phyloP scores from a whole-genome alignment of 2,888 invertebrate genomes.

The Boloria euphrosyne region DNA sequence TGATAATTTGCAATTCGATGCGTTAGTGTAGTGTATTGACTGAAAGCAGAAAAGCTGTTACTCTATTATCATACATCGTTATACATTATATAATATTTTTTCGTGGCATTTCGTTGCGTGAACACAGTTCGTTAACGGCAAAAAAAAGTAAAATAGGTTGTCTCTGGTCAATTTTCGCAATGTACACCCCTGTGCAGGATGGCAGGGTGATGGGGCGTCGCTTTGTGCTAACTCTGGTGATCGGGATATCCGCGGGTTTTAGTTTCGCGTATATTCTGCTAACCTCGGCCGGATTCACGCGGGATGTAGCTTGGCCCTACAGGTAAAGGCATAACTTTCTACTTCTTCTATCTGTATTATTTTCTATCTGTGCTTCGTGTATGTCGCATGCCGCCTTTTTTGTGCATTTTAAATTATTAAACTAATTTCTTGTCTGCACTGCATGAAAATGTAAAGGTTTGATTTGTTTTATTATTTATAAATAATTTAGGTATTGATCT shows the following conservation, averaged over 20 bases:
- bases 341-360: conserved; percentile 30
- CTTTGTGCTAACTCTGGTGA: conserved; percentile 86
- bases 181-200: conserved; percentile 62
- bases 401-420: conserved; percentile 25
- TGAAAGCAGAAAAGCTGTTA: neutral
- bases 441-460: conserved; percentile 8
- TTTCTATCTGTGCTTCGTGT: conserved; percentile 34
- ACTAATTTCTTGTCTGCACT: neutral
- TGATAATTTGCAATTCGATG: conserved; percentile 38
- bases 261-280: conserved; percentile 88
- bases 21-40: conserved; percentile 43
- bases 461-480: neutral
- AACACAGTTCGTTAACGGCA: conserved; percentile 42
- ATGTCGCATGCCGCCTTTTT: conserved; percentile 29
- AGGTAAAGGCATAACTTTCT: conserved; percentile 69
- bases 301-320: conserved; percentile 73
- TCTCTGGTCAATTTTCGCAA: conserved; percentile 36
- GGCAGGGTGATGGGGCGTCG: conserved; percentile 84
- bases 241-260: conserved; percentile 89
- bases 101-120: conserved; percentile 41
- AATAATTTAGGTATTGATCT: too few relatives aligned
- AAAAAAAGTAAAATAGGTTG: conserved; percentile 25
- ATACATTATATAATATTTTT: neutral
- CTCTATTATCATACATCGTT: neutral
- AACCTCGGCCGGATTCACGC: conserved; percentile 79